These are phyloP conservation scores for Antedon mediterranea DNA, from an alignment of 53 echinoderm and acorn worm genomes.

Conservation along the genomic window DNA sequence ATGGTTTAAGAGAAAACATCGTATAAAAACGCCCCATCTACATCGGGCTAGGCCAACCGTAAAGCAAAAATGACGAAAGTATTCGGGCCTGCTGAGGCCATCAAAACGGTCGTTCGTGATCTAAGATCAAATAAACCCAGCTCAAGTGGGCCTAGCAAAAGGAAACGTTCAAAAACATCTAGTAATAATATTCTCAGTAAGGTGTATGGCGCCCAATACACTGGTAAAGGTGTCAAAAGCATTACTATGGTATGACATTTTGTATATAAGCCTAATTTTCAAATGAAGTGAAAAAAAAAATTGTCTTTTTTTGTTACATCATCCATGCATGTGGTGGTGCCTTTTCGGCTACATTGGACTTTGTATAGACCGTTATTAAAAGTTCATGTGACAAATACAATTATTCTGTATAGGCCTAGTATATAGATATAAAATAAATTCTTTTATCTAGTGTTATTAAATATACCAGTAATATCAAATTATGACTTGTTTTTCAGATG, in stretches of 20 bases:
- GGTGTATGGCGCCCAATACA: neutral
- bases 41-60: neutral
- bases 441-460: too few species aligned
- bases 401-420: too few species aligned
- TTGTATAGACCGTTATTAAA: too few species aligned
- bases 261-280: too few species aligned
- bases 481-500: neutral
- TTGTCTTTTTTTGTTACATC: too few species aligned
- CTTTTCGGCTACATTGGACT: too few species aligned
- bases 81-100: neutral
- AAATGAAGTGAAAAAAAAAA: too few species aligned
- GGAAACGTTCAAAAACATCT: neutral
- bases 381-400: too few species aligned
- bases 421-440: too few species aligned
- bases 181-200: neutral
- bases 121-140: neutral
- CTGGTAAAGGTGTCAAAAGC: neutral
- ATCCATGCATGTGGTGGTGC: too few species aligned
- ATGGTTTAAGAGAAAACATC: neutral
- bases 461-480: too few species aligned
- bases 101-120: neutral
- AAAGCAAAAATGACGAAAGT: neutral
- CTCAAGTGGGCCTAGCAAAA: neutral
- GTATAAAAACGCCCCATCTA: neutral
- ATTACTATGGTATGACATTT: neutral